phyloP scores from a whole-genome alignment of 2,797 vertebrate species.

The Atherinosoma microstoma region DNA sequence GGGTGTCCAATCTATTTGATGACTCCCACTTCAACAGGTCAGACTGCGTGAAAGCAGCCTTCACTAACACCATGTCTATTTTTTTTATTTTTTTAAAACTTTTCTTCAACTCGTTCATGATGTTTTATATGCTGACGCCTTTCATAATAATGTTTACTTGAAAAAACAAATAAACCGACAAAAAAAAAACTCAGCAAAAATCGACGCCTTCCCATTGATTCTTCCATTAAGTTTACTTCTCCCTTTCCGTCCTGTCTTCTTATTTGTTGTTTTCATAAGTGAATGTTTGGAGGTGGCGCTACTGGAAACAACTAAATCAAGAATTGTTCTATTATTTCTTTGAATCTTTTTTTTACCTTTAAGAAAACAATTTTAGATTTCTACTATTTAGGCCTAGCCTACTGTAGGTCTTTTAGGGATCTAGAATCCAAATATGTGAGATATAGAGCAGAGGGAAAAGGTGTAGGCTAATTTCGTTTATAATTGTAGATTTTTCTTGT shows the following conservation, averaged over 20 bases:
- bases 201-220: conserved; percentile 5
- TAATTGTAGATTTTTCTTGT: background rate
- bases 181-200: background rate
- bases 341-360: background rate
- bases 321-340: no score
- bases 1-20: conserved; percentile 37
- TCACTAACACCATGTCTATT: conserved; percentile 7
- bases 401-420: background rate
- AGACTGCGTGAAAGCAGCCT: conserved; percentile 22
- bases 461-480: background rate
- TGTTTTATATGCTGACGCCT: no score
- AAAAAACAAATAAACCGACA: no score
- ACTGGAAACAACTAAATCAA: background rate
- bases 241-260: background rate
- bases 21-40: conserved; percentile 30
- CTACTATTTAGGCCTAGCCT: no score
- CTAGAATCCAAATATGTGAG: background rate
- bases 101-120: background rate
- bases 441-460: background rate
- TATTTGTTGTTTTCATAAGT: background rate
- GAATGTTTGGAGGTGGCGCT: background rate
- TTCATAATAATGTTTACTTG: no score
- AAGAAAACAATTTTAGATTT: no score
- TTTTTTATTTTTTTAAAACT: background rate
- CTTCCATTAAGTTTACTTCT: background rate